phyloP scores from a whole-genome alignment of 2,888 invertebrate species.

The Ectemnius continuus region DNA sequence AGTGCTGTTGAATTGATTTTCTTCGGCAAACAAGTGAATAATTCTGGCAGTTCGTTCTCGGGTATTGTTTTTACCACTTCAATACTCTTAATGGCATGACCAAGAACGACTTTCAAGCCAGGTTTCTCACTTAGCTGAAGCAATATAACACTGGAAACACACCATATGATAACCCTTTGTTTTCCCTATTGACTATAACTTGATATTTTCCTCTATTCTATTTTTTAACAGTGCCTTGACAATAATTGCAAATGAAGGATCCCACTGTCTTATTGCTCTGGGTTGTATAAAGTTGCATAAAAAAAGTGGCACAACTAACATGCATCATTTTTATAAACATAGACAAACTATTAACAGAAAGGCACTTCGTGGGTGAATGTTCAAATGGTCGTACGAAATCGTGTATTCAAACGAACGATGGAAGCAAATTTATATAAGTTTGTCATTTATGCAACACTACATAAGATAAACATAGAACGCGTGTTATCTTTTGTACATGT shows the following conservation, averaged over 20 bases:
- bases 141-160: conserved; percentile 68
- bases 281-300: too few relatives aligned
- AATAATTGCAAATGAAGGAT: too few relatives aligned
- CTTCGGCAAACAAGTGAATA: conserved; percentile 58
- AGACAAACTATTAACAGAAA: too few relatives aligned
- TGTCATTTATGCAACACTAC: neutral
- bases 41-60: conserved; percentile 60
- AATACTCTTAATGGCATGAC: conserved; percentile 68
- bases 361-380: too few relatives aligned
- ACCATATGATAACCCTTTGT: neutral
- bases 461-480: neutral
- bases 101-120: conserved; percentile 68
- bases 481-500: neutral
- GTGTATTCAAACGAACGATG: too few relatives aligned
- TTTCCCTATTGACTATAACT: neutral
- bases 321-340: too few relatives aligned
- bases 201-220: neutral
- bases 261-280: too few relatives aligned
- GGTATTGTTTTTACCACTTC: conserved; percentile 56
- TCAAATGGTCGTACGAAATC: too few relatives aligned
- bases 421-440: too few relatives aligned
- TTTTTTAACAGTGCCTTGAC: too few relatives aligned
- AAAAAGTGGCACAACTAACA: too few relatives aligned
- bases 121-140: conserved; percentile 58
- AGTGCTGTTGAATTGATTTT: conserved; percentile 48